Evolutionary conservation across 1,140 invertebrate genomes (phyloP).

Genomic region (Drosophila kepulauana): DNA sequence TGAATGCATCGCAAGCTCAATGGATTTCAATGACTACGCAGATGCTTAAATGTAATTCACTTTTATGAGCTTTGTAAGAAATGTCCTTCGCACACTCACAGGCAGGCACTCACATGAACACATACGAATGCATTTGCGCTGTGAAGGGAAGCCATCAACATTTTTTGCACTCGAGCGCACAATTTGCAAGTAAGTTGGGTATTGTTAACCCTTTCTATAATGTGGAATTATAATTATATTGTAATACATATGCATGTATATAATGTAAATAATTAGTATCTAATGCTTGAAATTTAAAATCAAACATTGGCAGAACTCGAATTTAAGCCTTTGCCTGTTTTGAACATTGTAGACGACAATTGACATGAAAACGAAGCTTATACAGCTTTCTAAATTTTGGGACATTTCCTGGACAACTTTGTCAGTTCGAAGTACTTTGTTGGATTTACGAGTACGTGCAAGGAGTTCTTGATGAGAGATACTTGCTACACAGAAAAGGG

Average conservation of each 20-base stretch:
- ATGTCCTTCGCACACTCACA: constrained; percentile 38
- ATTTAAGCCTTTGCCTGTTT: background rate
- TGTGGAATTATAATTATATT: no score
- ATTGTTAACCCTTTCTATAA: constrained; percentile 10
- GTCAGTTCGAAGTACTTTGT: constrained; percentile 66
- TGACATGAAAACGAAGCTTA: background rate
- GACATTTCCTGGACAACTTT: constrained; percentile 67
- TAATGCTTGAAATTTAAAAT: background rate
- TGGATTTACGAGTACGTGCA: constrained; percentile 53
- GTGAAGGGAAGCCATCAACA: constrained; percentile 12
- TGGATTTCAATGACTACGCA: constrained; percentile 57
- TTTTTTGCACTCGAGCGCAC: constrained; percentile 62
- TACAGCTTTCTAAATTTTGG: constrained; percentile 50
- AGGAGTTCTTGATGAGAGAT: constrained; percentile 50
- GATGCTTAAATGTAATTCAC: constrained; percentile 58
- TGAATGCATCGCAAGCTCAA: constrained; percentile 32
- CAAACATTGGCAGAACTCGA: background rate
- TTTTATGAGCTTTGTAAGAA: constrained; percentile 35
- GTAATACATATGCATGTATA: no score
- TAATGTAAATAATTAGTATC: no score
- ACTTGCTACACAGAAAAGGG: constrained; percentile 4
- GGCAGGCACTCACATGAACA: background rate
- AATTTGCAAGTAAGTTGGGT: constrained; percentile 62
- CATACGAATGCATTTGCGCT: background rate
- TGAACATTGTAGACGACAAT: constrained; percentile 51